Evolutionary conservation across 2,888 invertebrate genomes (phyloP).

Genomic region (Lepidocyrtoides sp.): DNA sequence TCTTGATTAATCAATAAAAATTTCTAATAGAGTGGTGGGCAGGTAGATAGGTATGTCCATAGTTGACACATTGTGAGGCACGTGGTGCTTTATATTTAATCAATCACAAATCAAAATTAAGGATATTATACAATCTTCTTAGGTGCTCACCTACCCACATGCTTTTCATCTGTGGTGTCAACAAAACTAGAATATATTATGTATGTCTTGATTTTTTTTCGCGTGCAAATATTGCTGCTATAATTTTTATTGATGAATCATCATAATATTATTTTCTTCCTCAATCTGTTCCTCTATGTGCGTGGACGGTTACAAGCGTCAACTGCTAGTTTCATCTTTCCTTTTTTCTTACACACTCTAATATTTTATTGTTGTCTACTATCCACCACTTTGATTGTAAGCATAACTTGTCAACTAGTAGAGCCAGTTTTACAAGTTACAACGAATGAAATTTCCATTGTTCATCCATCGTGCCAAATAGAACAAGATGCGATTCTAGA

Average conservation of each 20-base stretch:
- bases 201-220: no score
- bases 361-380: not conserved
- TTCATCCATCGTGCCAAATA: not conserved
- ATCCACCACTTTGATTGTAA: not conserved
- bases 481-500: constrained; percentile 28
- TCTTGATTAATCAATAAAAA: not conserved
- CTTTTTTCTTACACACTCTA: not conserved
- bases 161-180: no score
- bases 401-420: constrained; percentile 18
- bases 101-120: no score
- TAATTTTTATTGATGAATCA: not conserved
- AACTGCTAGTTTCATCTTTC: not conserved
- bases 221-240: not conserved
- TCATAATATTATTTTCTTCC: not conserved
- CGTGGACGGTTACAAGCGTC: not conserved
- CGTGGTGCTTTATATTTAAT: no score
- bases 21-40: no score
- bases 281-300: not conserved
- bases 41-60: not conserved
- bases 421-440: constrained; percentile 43
- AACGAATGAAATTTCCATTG: constrained; percentile 34
- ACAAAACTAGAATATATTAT: no score
- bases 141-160: no score
- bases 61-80: not conserved
- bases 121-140: no score